These are phyloP conservation scores for Platyrinchus mystaceus DNA, from an alignment of 2,797 vertebrate genomes.

Conservation along the genomic window DNA sequence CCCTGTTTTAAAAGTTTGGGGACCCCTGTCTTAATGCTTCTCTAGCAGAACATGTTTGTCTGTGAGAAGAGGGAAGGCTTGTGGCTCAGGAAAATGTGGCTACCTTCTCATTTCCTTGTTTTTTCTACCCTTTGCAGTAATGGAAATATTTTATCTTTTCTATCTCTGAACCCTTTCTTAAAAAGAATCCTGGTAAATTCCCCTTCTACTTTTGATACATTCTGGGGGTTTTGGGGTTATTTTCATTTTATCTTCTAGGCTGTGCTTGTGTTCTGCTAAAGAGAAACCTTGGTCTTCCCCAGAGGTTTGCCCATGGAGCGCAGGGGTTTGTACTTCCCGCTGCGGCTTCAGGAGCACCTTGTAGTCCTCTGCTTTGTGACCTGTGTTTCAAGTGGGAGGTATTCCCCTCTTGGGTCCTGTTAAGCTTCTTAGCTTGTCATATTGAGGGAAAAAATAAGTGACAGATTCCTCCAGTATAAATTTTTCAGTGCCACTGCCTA, in stretches of 20 bases:
- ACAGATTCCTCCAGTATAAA: not conserved
- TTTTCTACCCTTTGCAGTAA: not conserved
- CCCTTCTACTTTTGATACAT: not conserved
- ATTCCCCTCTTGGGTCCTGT: not conserved
- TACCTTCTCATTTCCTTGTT: not conserved
- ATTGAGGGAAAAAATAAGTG: not conserved
- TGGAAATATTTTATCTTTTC: not conserved
- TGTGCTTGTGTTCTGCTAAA: not conserved
- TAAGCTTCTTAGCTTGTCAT: not conserved
- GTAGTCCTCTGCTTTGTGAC: not conserved
- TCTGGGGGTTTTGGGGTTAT: not conserved
- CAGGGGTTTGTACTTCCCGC: not conserved
- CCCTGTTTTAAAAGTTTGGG: no score
- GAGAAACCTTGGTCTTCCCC: not conserved
- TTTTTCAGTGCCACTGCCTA: not conserved
- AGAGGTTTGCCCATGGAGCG: not conserved
- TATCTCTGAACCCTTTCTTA: not conserved
- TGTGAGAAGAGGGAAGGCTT: not conserved
- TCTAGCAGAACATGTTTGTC: rapidly evolving
- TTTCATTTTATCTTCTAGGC: not conserved
- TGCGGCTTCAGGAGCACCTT: not conserved
- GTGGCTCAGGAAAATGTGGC: rapidly evolving
- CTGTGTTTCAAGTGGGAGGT: not conserved
- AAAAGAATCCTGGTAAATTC: not conserved
- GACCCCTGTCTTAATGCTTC: not conserved